phyloP scores from a whole-genome alignment of 2,888 invertebrate species.

The Nemurella pictetii region DNA sequence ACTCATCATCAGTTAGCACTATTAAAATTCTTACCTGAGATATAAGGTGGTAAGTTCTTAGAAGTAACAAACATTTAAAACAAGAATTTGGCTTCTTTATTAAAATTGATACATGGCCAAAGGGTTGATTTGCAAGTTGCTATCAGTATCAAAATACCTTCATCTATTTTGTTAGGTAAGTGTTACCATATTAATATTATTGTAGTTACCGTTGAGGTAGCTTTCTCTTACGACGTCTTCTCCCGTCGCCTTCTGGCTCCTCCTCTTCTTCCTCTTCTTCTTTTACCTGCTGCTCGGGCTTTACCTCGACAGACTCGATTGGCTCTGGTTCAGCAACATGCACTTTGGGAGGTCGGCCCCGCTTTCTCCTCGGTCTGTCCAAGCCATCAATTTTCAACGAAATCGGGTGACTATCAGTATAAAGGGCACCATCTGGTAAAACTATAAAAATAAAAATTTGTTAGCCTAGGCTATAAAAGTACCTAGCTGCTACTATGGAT shows the following conservation, averaged over 20 bases:
- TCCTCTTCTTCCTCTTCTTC: slow-evolving; percentile 46
- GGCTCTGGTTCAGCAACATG: slow-evolving; percentile 49
- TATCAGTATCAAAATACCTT: too few species aligned
- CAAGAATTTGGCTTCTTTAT: too few species aligned
- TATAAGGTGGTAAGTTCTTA: too few species aligned
- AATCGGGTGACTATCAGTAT: slow-evolving; percentile 66
- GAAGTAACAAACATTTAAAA: too few species aligned
- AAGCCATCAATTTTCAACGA: slow-evolving; percentile 66
- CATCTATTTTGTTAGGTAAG: too few species aligned
- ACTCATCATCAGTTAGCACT: too few species aligned
- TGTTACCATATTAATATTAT: too few species aligned
- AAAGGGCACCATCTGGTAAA: slow-evolving; percentile 63
- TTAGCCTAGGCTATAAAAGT: too few species aligned
- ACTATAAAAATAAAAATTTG: slow-evolving; percentile 53
- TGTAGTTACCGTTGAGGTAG: slow-evolving; percentile 60
- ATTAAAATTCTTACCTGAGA: too few species aligned
- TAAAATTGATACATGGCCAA: too few species aligned
- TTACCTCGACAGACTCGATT: slow-evolving; percentile 40
- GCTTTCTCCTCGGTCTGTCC: slow-evolving; percentile 67
- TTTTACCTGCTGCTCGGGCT: slow-evolving; percentile 46
- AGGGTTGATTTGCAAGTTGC: too few species aligned
- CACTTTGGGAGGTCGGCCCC: slow-evolving; percentile 70
- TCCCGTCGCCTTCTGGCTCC: slow-evolving; percentile 57
- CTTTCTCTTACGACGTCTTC: slow-evolving; percentile 63
- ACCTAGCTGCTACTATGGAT: not conserved